phyloP scores from a whole-genome alignment of 1,140 invertebrate genomes.

The Andricus grossulariae region DNA sequence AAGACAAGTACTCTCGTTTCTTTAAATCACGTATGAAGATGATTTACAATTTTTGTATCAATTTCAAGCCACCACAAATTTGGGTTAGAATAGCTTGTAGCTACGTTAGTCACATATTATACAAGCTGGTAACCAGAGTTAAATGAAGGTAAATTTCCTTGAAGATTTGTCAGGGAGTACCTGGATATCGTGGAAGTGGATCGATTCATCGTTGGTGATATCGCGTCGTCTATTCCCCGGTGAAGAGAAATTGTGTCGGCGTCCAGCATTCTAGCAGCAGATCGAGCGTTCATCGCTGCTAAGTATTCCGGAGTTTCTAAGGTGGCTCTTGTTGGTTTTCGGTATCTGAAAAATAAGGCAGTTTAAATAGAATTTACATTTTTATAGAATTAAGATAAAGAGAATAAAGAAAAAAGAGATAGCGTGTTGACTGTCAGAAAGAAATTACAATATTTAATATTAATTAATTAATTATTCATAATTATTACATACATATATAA shows the following conservation, averaged over 20 bases:
- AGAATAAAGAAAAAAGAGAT: too few species aligned
- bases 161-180: conserved; percentile 54
- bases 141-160: conserved; percentile 28
- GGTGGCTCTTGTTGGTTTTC: conserved; percentile 77
- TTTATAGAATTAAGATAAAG: neutral
- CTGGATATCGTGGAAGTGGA: conserved; percentile 68
- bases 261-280: conserved; percentile 66
- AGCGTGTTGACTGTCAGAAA: too few species aligned
- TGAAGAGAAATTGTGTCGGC: conserved; percentile 78
- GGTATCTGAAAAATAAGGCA: conserved; percentile 70
- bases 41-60: neutral
- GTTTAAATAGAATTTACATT: neutral
- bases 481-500: too few species aligned
- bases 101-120: conserved; percentile 35
- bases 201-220: conserved; percentile 53
- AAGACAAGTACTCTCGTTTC: too few species aligned
- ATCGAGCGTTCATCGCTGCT: conserved; percentile 68
- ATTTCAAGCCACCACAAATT: neutral
- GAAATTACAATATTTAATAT: too few species aligned
- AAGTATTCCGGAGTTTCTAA: conserved; percentile 79
- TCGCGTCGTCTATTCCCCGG: conserved; percentile 78
- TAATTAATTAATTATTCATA: too few species aligned
- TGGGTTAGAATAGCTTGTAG: conserved; percentile 20
- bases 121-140: conserved; percentile 33
- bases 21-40: too few species aligned